These are phyloP conservation scores for Acheta domesticus DNA, from an alignment of 2,888 invertebrate species.

Conservation along the genomic window DNA sequence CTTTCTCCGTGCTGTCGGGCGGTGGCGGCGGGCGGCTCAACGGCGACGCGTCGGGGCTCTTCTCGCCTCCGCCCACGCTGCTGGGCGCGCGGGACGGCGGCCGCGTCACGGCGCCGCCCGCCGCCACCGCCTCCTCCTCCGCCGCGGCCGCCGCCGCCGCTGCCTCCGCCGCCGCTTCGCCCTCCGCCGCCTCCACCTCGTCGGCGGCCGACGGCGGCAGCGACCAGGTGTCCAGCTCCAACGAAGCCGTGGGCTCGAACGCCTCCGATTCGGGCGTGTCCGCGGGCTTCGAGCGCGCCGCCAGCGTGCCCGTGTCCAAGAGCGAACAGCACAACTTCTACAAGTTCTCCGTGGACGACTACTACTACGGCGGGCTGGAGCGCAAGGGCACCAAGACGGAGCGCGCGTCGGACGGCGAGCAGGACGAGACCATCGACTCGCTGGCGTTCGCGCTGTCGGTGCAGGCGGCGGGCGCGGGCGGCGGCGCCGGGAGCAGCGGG, in stretches of 20 bases:
- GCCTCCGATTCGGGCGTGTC: slow-evolving; percentile 41
- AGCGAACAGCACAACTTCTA: slow-evolving; percentile 37
- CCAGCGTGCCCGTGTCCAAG: slow-evolving; percentile 35
- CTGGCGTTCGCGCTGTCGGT: slow-evolving; percentile 48
- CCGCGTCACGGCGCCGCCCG: slow-evolving; percentile 44
- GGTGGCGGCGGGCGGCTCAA: slow-evolving; percentile 36
- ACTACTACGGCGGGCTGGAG: slow-evolving; percentile 40
- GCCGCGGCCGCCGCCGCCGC: neutral
- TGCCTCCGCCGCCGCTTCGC: neutral
- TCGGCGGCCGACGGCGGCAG: slow-evolving; percentile 47
- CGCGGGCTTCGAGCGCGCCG: slow-evolving; percentile 31
- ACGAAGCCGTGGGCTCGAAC: slow-evolving; percentile 53
- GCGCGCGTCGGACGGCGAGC: slow-evolving; percentile 54
- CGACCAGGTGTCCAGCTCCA: slow-evolving; percentile 70
- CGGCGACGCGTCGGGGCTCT: slow-evolving; percentile 33
- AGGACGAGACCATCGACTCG: slow-evolving; percentile 72
- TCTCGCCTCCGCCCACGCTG: slow-evolving; percentile 27
- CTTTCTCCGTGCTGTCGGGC: slow-evolving; percentile 19
- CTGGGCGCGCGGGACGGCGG: slow-evolving; percentile 35
- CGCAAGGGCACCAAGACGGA: slow-evolving; percentile 47
- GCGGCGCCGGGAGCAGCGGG: neutral
- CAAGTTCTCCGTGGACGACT: slow-evolving; percentile 39
- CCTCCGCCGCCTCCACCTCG: slow-evolving; percentile 24
- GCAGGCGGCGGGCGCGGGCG: slow-evolving; percentile 43
- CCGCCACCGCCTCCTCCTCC: slow-evolving; percentile 36